phyloP scores from a whole-genome alignment of 2,113 vertebrate genomes.

The Oryzias melastigma region DNA sequence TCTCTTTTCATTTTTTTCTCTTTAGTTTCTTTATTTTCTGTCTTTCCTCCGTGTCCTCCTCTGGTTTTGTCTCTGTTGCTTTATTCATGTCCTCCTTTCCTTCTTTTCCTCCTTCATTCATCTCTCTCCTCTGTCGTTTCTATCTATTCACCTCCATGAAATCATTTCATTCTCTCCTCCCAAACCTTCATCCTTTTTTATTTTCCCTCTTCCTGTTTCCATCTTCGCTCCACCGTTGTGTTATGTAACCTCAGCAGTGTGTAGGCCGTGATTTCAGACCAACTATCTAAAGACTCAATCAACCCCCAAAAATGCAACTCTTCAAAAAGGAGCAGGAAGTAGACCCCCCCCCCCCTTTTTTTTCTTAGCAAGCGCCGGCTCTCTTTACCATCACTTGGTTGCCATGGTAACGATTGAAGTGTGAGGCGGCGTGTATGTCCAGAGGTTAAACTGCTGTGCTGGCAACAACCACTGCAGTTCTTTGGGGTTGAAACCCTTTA shows the following conservation, averaged over 20 bases:
- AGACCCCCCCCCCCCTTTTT: conserved; percentile 2
- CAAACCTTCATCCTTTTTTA: background rate
- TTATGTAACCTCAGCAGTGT: conserved; percentile 68
- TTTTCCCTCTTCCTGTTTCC: conserved; percentile 37
- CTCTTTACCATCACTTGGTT: conserved; percentile 28
- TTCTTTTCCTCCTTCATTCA: background rate
- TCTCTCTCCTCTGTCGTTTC: background rate
- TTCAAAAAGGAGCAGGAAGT: conserved; percentile 57
- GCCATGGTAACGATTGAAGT: conserved; percentile 27
- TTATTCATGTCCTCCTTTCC: background rate
- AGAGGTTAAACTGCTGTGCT: background rate
- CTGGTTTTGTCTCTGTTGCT: no score
- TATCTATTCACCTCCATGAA: background rate
- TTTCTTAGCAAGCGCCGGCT: conserved; percentile 9
- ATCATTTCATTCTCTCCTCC: background rate
- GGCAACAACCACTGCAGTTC: no score
- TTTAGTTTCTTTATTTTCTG: background rate
- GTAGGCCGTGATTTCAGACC: conserved; percentile 68
- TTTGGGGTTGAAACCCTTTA: no score
- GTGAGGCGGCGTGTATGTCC: background rate
- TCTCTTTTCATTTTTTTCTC: background rate
- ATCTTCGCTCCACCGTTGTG: conserved; percentile 39
- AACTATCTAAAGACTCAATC: conserved; percentile 58
- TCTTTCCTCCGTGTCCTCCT: background rate
- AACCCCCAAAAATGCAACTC: conserved; percentile 11